These are phyloP conservation scores for Lacerta agilis DNA, from an alignment of 2,797 vertebrate species.

Conservation along the genomic window DNA sequence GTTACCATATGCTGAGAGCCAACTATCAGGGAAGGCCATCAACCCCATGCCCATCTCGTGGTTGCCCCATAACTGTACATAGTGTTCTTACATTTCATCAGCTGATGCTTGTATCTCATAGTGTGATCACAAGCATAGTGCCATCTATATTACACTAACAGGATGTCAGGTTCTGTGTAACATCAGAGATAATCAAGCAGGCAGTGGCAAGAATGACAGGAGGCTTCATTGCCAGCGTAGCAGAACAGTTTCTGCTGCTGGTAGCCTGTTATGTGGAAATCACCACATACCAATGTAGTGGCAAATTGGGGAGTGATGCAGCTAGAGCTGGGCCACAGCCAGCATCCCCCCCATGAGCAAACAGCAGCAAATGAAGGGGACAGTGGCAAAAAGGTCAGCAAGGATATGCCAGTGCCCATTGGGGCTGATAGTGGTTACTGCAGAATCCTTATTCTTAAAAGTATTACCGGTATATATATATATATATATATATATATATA, in stretches of 20 bases:
- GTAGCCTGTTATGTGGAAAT: background rate
- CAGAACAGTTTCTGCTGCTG: conserved; percentile 9
- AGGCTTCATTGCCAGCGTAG: conserved; percentile 20
- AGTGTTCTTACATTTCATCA: conserved; percentile 61
- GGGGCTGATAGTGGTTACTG: no score
- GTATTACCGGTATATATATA: no score
- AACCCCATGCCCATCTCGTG: background rate
- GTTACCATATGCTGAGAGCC: background rate
- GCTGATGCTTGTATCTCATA: conserved; percentile 64
- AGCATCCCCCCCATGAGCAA: no score
- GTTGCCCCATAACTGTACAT: conserved; percentile 24
- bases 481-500: no score
- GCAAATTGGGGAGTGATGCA: background rate
- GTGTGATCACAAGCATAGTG: conserved; percentile 50
- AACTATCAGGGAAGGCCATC: background rate
- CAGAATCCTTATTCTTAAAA: no score
- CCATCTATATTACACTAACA: conserved; percentile 59
- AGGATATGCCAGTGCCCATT: no score
- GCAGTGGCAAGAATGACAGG: conserved; percentile 18
- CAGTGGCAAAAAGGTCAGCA: no score
- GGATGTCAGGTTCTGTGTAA: conserved; percentile 46
- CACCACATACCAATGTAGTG: background rate
- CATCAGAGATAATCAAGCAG: conserved; percentile 65
- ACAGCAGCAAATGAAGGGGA: no score
- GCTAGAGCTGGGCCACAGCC: no score